Conservation (phyloP, 2,888 invertebrate species). For the Caradrina clavipalpis region DNA sequence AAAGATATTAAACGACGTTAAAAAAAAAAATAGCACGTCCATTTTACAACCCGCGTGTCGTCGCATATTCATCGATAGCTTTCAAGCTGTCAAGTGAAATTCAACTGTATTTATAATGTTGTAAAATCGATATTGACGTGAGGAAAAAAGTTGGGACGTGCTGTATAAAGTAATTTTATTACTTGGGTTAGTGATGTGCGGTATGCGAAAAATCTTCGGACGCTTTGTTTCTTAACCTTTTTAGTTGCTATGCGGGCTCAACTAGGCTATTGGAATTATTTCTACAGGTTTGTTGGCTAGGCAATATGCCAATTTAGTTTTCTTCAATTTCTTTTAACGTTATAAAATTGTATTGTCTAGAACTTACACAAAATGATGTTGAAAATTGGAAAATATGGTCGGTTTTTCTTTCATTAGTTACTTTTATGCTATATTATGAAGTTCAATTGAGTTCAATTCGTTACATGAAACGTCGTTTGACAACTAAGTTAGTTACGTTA, state of each 20-base stretch:
- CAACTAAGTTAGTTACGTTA: no score
- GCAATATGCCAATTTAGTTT: not conserved
- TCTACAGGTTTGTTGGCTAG: constrained; percentile 1
- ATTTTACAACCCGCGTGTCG: constrained; percentile 74
- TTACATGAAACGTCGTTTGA: no score
- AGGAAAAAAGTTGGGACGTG: constrained; percentile 54
- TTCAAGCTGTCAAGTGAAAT: constrained; percentile 50
- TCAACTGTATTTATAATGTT: constrained; percentile 53
- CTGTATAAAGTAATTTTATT: constrained; percentile 81
- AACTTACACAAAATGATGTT: not conserved
- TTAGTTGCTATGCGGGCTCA: constrained; percentile 28
- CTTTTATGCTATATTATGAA: no score
- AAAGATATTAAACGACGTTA: constrained; percentile 73
- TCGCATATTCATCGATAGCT: constrained; percentile 69
- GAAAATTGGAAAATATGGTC: not conserved
- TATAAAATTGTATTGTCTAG: constrained; percentile 3
- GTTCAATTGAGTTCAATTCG: no score
- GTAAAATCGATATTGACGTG: constrained; percentile 55
- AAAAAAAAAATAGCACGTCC: constrained; percentile 74
- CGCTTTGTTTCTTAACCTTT: constrained; percentile 40
- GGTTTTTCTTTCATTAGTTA: no score
- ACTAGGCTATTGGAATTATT: constrained; percentile 13
- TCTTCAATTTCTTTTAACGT: not conserved
- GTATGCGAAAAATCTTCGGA: constrained; percentile 52
- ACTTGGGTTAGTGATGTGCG: constrained; percentile 66